phyloP scores from a whole-genome alignment of 1,140 invertebrate species.

The Bombus polaris region DNA sequence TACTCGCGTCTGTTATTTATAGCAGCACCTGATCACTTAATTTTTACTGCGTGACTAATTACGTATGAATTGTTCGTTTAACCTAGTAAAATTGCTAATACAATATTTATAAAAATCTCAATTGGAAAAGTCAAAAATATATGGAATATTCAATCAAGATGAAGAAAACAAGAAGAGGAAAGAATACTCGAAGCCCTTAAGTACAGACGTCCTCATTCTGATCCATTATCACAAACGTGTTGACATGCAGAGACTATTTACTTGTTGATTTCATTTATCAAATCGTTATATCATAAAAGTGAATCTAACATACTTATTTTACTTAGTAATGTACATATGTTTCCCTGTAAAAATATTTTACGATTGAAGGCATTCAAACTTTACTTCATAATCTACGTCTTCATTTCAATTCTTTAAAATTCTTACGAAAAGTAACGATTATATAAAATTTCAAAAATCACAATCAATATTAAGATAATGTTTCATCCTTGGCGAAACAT shows the following conservation, averaged over 20 bases:
- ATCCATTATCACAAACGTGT: background rate
- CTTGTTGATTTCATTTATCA: no score
- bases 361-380: no score
- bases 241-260: background rate
- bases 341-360: no score
- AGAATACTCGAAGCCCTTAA: background rate
- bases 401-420: no score
- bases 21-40: background rate
- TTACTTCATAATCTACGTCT: no score
- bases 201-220: background rate
- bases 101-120: no score
- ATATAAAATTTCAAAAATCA: background rate
- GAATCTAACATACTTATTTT: no score
- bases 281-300: no score
- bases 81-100: background rate
- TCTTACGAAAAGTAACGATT: background rate
- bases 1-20: background rate
- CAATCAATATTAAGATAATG: background rate
- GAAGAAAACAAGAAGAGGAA: background rate
- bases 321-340: no score
- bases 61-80: background rate
- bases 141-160: background rate
- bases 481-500: background rate
- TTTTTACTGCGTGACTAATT: background rate
- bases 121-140: no score